Conservation (phyloP, 2,888 invertebrate species). For the Ischnura elegans region DNA sequence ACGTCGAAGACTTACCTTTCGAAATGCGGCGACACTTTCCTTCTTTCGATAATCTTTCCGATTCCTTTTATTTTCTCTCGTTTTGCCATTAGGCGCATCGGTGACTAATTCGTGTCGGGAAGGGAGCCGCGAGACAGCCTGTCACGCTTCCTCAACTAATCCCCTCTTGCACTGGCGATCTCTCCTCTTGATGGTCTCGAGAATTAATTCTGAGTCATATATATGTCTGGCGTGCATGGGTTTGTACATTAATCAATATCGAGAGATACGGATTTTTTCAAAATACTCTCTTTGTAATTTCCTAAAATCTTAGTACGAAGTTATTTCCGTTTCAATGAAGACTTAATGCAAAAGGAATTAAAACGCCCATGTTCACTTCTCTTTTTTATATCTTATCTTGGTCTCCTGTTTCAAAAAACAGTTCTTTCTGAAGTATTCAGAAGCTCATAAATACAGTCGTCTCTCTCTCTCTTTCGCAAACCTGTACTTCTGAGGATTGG, state of each 20-base stretch:
- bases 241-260: background rate
- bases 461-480: too few relatives aligned
- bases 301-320: too few relatives aligned
- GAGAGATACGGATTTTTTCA: background rate
- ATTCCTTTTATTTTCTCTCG: background rate
- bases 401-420: too few relatives aligned
- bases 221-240: background rate
- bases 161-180: background rate
- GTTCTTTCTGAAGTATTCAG: too few relatives aligned
- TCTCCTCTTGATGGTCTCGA: background rate
- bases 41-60: background rate
- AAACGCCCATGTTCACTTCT: too few relatives aligned
- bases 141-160: background rate
- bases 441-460: too few relatives aligned
- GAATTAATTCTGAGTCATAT: background rate
- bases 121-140: background rate
- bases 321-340: too few relatives aligned
- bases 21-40: background rate
- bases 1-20: background rate
- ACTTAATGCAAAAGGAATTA: too few relatives aligned
- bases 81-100: background rate
- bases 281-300: too few relatives aligned
- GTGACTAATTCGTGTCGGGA: background rate
- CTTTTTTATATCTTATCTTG: too few relatives aligned
- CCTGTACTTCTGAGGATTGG: too few relatives aligned